Evolutionary conservation across 2,113 vertebrate genomes (phyloP), one percentile per base, ranked within the genome.

Genomic region (Pseudolaguvia tuberculata): DNA sequence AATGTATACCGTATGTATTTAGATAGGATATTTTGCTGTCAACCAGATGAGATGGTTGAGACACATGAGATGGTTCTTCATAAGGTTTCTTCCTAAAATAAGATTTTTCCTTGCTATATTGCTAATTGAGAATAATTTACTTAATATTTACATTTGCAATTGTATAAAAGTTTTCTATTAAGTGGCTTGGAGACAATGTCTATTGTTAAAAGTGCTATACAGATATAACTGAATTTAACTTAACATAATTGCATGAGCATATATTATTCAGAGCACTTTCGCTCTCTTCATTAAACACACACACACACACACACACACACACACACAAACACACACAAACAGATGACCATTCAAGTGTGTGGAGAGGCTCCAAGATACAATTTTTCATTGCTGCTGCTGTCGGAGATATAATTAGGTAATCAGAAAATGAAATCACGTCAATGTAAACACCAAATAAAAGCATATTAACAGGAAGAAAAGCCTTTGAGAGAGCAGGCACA

Each of bases 271-370:
- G 7, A 65, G 42, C 62, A 65, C 39, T 47, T 47, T 3, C 20
- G 13, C 29, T 6, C 39, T 42, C 39, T 42, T 42, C 39, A 4
- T 9, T 42, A 25, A 31, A 13, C 59, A 47, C 71, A 53, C 72
- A 65, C 39, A 48, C 12, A 35, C 42, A 69, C 14, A 76, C 35
- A 69, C 53, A 51, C 42, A 69, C 14, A 76, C 35, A 69, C 53
- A 51, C n/a, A 13, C 59, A 47, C 71, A 53, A 59, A 65, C 39
- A 48, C 12, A 35, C 42, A 69, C 14, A 76, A 50, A 69, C 53
- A 51, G 55, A 76, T 42, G 55, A 45, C 47, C 29, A 31, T 75
- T 31, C 29, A 29, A 52, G 45, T 59, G 27, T 10, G 10, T 25
- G 52, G 15, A 12, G 17, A 52, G 66, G 15, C 58, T 29, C 53